phyloP scores from a whole-genome alignment of 2,113 vertebrate genomes.

The Poeciliopsis turrubarensis region DNA sequence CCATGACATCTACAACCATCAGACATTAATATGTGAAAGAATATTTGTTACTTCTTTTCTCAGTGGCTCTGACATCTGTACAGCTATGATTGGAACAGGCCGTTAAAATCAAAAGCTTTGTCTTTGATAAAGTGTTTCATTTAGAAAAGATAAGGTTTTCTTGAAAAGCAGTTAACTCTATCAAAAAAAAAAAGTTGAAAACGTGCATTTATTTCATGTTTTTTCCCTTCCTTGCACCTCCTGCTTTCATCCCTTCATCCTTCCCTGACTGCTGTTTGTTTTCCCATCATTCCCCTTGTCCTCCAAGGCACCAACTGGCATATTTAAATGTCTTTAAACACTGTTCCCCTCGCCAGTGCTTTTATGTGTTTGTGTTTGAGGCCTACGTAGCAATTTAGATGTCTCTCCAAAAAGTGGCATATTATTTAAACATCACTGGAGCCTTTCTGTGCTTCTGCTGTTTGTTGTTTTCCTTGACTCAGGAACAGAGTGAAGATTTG shows the following conservation, averaged over 20 bases:
- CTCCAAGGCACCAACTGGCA: conserved; percentile 34
- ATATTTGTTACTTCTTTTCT: not conserved
- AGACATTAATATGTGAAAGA: not conserved
- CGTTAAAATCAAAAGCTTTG: not conserved
- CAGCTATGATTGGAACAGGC: not conserved
- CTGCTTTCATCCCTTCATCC: conserved; percentile 33
- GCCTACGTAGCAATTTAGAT: conserved; percentile 64
- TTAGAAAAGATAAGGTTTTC: conserved; percentile 33
- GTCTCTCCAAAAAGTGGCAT: conserved; percentile 66
- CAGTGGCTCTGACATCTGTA: not conserved
- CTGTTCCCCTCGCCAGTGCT: conserved; percentile 40
- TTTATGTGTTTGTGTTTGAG: conserved; percentile 65
- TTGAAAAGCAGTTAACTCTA: conserved; percentile 20
- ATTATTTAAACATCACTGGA: conserved; percentile 74
- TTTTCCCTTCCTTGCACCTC: conserved; percentile 22
- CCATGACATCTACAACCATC: not conserved
- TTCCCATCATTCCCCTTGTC: conserved; percentile 36
- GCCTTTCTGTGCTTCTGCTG: conserved; percentile 55
- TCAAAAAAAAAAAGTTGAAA: not conserved
- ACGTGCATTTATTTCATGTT: not conserved
- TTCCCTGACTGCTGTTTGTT: conserved; percentile 5
- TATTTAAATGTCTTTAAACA: conserved; percentile 67
- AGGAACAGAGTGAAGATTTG: conserved; percentile 61
- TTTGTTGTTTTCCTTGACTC: conserved; percentile 64
- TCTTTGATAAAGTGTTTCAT: conserved; percentile 20